Conservation (phyloP, 2,888 invertebrate genomes). For the Palloptera scutellata region DNA sequence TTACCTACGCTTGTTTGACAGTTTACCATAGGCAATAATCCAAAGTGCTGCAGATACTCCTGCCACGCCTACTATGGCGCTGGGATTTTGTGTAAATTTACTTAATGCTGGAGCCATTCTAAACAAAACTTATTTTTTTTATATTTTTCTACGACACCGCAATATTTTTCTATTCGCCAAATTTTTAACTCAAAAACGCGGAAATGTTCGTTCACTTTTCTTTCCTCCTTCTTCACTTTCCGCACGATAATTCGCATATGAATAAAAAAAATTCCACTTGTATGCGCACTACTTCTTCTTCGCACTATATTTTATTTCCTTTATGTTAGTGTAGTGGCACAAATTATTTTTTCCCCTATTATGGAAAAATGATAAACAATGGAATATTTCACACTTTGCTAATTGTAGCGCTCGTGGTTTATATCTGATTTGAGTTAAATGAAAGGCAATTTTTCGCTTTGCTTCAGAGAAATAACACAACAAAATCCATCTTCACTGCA, state of each 20-base stretch:
- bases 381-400: too few species aligned
- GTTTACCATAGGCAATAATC: slow-evolving; percentile 68
- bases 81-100: slow-evolving; percentile 74
- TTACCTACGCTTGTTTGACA: slow-evolving; percentile 66
- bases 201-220: slow-evolving; percentile 3
- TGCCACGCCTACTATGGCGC: slow-evolving; percentile 70
- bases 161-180: background rate
- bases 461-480: background rate
- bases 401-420: too few species aligned
- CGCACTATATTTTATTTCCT: background rate
- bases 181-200: background rate
- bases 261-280: background rate
- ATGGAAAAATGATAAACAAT: too few species aligned
- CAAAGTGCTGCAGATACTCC: slow-evolving; percentile 71
- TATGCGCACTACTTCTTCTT: background rate
- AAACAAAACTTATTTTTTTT: background rate
- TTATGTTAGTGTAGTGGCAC: background rate
- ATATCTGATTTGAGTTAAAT: too few species aligned
- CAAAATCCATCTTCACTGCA: slow-evolving; percentile 4
- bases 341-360: background rate
- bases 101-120: slow-evolving; percentile 80
- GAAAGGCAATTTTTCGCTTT: background rate
- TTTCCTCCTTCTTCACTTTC: background rate
- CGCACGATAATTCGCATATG: background rate
- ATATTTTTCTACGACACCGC: background rate